Percentiles rank a stretch among this genome's conserved stretches.
Evolutionary conservation across 2,797 vertebrate species (phyloP).

Genomic region (Pipistrellus nathusii): DNA sequence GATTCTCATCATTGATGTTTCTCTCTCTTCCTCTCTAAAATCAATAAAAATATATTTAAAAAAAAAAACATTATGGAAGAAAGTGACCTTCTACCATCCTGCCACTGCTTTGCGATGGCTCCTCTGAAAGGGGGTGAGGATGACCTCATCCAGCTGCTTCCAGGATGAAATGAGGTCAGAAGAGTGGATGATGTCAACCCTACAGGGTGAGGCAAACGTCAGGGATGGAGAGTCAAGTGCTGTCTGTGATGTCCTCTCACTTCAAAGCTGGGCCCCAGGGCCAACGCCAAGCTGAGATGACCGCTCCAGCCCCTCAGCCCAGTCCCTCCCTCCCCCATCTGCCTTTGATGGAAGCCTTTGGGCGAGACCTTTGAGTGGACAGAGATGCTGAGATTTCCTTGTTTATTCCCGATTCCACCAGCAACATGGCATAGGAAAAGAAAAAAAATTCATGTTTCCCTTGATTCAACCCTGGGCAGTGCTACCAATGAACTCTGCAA

Average conservation of each 20-base stretch:
- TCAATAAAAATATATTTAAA: no score
- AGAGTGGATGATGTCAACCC: background rate
- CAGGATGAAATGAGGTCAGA: background rate
- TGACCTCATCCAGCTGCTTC: background rate
- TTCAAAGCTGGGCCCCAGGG: background rate
- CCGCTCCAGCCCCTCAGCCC: background rate
- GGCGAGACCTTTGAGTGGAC: background rate
- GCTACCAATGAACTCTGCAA: background rate
- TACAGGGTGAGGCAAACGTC: background rate
- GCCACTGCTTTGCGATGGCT: fast-evolving
- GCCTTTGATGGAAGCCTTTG: background rate
- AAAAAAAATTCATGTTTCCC: background rate
- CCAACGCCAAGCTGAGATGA: background rate
- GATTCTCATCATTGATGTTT: no score
- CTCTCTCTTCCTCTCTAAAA: no score
- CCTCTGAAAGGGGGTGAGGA: background rate
- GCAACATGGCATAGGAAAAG: background rate
- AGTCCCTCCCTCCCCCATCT: background rate
- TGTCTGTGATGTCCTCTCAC: background rate
- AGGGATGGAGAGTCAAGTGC: background rate
- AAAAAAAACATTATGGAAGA: background rate
- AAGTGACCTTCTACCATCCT: background rate
- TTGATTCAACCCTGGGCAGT: background rate
- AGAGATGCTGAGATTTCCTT: background rate
- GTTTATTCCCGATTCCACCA: background rate